These are phyloP conservation scores for Diplosoma virens DNA, from an alignment of 23 tunicate species.

Conservation along the genomic window DNA sequence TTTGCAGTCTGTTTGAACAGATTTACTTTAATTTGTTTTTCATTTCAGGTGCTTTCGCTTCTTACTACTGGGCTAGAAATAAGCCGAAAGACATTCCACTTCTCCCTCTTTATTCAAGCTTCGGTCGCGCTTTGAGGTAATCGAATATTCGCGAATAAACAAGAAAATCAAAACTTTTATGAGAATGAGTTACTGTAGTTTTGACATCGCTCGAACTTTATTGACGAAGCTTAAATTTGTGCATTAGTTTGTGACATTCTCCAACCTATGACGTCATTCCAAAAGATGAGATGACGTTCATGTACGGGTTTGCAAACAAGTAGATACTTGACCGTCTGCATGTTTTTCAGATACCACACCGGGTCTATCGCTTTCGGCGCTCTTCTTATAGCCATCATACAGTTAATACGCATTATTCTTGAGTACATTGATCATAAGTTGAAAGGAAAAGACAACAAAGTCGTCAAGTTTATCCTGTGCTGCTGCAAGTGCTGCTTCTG, in stretches of 20 bases:
- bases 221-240: too few species aligned
- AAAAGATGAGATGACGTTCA: too few species aligned
- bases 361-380: conserved; percentile 95
- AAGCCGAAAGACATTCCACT: conserved; percentile 81
- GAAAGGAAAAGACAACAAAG: conserved; percentile 86
- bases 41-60: conserved; percentile 66
- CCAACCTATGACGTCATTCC: too few species aligned
- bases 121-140: conserved; percentile 87
- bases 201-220: too few species aligned
- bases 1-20: neutral
- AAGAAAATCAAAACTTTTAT: too few species aligned
- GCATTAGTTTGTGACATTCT: too few species aligned
- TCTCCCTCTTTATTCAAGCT: conserved; percentile 78
- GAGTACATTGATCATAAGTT: conserved; percentile 87
- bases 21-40: neutral
- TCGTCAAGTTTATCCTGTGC: conserved; percentile 74
- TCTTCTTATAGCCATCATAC: conserved; percentile 82
- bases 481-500: conserved; percentile 92
- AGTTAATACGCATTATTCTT: conserved; percentile 68
- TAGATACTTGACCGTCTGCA: too few species aligned
- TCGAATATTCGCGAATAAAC: too few species aligned
- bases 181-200: too few species aligned
- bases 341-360: conserved; percentile 80
- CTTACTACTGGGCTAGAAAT: conserved; percentile 88
- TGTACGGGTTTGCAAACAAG: too few species aligned